Evolutionary conservation across 2,888 invertebrate species (phyloP), one percentile per base, ranked within the genome.

Genomic region (Disparrhopalites patrizii): DNA sequence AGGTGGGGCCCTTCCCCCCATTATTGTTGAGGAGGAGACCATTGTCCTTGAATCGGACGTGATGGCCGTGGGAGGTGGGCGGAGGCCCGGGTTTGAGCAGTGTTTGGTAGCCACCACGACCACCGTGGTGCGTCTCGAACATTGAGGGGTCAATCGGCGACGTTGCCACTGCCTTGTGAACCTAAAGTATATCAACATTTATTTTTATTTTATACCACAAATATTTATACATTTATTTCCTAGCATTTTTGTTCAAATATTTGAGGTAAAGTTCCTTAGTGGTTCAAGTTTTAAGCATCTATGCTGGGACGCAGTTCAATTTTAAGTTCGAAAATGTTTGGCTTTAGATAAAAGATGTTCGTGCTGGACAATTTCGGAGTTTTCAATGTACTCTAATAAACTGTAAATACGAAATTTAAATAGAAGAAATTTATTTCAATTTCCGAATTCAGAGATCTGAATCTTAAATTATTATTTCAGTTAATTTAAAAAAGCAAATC

Each of bases 131-230:
- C 77, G 27, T 33, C 13, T 64, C 80, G 63, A 84, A 84, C 69
- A 85, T 83, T 55, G 83, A 82, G 79, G 75, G 76, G 68, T 91
- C 91, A 70, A 94, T 93, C 76, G 94, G 93, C 70, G 93, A 93
- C 74, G 93, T 93, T 76, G 93, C 92, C 74, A 93, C 92, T 79
- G 89, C 91, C 81, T 93, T 92, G 83, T 91, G 91, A 73, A 92
- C 72, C 75, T 74, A 70, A 68, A 67, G 69, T 47, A 66, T 71
- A 71, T 68, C 70, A 68, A 70, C 70, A n/a, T n/a, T n/a, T n/a
- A n/a, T n/a, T n/a, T n/a, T n/a, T n/a, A n/a, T n/a, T n/a, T n/a
- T n/a, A n/a, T n/a, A n/a, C n/a, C n/a, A n/a, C n/a, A n/a, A n/a
- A n/a, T n/a, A n/a, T n/a, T n/a, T n/a, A n/a, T n/a, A n/a, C n/a